A percentile compares a stretch with the other conserved stretches of the same genome.
Conservation (phyloP, 2,113 vertebrate genomes). For the Rhizomys pruinosus region DNA sequence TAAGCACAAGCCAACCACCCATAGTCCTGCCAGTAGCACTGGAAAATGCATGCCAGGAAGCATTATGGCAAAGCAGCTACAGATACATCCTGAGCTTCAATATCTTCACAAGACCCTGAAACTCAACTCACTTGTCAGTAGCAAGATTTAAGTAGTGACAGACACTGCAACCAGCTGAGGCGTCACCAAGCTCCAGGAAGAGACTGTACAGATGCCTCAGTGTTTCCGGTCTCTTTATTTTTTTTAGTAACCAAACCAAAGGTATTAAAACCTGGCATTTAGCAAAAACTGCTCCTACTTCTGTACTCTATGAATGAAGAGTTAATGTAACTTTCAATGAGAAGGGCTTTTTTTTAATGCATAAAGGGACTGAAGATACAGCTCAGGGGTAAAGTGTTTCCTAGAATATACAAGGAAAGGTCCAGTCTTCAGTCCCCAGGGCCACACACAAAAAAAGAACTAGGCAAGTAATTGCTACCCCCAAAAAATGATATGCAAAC, state of each 20-base stretch:
- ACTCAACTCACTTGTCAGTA: not conserved
- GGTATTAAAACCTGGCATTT: not conserved
- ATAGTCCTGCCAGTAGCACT: accelerated
- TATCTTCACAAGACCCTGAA: not conserved
- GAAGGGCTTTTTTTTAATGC: not conserved
- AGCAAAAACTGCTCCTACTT: not conserved
- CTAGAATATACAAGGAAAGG: not conserved
- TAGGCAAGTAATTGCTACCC: conserved; percentile 29
- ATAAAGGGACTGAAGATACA: not conserved
- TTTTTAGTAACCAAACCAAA: not conserved
- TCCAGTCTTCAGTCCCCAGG: not conserved
- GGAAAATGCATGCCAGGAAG: not conserved
- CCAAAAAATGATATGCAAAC: conserved; percentile 24
- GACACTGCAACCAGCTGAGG: not conserved
- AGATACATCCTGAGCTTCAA: no score
- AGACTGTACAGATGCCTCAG: accelerated
- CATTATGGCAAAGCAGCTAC: not conserved
- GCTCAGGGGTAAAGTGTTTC: not conserved
- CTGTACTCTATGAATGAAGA: not conserved
- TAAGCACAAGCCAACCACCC: not conserved
- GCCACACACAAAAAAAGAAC: not conserved
- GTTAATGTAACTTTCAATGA: not conserved
- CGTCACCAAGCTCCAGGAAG: not conserved
- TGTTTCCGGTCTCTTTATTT: not conserved
- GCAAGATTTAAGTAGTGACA: not conserved